A percentile compares a stretch with the other conserved stretches of the same genome.
Conservation (phyloP, 2,113 vertebrate species). For the Sceloporus undulatus region DNA sequence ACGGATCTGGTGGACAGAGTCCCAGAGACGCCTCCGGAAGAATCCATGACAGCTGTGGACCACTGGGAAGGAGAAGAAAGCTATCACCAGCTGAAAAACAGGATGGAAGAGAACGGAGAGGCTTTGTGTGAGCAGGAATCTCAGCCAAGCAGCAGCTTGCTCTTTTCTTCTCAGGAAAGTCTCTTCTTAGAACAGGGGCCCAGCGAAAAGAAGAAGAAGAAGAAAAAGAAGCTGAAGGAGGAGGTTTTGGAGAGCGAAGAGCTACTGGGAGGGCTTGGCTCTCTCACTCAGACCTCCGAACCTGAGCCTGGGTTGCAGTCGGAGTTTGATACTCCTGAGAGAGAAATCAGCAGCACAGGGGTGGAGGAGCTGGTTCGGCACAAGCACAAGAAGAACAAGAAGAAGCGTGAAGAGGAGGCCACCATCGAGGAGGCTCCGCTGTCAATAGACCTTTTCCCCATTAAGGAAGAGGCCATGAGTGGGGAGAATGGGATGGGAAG, state of each 20-base stretch:
- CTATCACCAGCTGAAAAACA: background rate
- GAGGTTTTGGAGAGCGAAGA: background rate
- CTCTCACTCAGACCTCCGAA: background rate
- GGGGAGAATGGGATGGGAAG: background rate
- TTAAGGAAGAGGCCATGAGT: background rate
- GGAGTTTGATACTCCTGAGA: fast-evolving
- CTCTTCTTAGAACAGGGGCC: fast-evolving
- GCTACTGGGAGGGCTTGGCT: too few species aligned
- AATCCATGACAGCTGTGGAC: fast-evolving
- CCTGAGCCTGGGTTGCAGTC: fast-evolving
- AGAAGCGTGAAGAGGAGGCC: background rate
- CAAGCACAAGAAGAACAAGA: background rate
- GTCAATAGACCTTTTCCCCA: background rate
- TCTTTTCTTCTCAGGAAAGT: background rate
- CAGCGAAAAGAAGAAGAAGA: background rate
- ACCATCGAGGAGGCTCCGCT: fast-evolving
- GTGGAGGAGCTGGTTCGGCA: too few species aligned
- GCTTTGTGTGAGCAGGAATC: background rate
- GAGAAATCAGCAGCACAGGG: too few species aligned
- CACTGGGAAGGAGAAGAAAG: background rate
- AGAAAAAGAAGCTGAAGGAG: background rate
- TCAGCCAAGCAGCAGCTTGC: background rate
- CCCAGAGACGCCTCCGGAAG: background rate
- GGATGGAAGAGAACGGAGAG: background rate
- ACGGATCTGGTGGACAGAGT: background rate